Percentiles rank a stretch among this genome's conserved stretches.
Conservation (phyloP, 92 coral and sea anemone species). For the Phenganax marumi region DNA sequence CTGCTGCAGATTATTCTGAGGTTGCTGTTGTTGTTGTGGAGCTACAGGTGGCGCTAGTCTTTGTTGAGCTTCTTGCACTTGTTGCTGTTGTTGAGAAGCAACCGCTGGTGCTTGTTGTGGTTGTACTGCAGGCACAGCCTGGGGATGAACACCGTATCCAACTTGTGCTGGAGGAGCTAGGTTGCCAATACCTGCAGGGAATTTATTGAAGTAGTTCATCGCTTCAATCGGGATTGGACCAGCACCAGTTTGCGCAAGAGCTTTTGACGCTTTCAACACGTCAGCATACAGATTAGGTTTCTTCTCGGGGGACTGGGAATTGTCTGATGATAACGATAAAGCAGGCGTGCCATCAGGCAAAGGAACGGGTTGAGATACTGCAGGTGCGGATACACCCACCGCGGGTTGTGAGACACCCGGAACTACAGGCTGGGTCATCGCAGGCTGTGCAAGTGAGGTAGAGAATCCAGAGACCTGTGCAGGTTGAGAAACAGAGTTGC, state of each 20-base stretch:
- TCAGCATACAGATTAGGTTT: slow-evolving; percentile 34
- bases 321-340: background rate
- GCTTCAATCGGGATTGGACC: slow-evolving; percentile 40
- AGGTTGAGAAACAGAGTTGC: slow-evolving; percentile 16
- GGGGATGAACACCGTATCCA: slow-evolving; percentile 29
- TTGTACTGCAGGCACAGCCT: slow-evolving; percentile 17
- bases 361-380: slow-evolving; percentile 1
- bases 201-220: slow-evolving; percentile 37
- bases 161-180: background rate
- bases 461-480: slow-evolving; percentile 30
- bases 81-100: background rate
- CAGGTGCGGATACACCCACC: background rate
- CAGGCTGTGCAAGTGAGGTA: background rate
- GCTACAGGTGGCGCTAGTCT: background rate
- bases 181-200: slow-evolving; percentile 16
- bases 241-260: slow-evolving; percentile 24
- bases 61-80: background rate
- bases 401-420: background rate
- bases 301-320: slow-evolving; percentile 3
- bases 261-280: slow-evolving; percentile 19
- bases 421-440: background rate
- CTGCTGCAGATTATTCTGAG: background rate
- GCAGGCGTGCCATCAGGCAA: slow-evolving; percentile 8
- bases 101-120: slow-evolving; percentile 11
- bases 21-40: slow-evolving; percentile 8